Evolutionary conservation across 2,797 vertebrate species (phyloP).

Genomic region (Pangasius larnaudii): DNA sequence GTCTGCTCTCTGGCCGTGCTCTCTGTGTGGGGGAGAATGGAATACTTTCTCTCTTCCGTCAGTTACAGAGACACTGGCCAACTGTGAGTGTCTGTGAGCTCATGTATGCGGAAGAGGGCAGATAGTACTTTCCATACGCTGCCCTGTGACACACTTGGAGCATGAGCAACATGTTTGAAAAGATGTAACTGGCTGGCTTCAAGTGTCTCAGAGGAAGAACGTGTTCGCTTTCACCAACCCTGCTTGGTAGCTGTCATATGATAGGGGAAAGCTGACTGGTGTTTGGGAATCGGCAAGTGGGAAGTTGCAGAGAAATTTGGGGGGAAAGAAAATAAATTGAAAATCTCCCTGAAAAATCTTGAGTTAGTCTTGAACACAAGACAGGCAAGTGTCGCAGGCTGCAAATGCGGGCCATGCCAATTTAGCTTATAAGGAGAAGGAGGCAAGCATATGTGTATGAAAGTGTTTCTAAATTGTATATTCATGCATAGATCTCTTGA

Average conservation of each 20-base stretch:
- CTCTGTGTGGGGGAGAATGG: not conserved
- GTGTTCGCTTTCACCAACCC: not conserved
- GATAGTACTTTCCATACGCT: not conserved
- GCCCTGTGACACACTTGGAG: not conserved
- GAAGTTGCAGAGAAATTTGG: not conserved
- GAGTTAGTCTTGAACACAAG: not conserved
- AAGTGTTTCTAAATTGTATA: not conserved
- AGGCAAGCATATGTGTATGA: not conserved
- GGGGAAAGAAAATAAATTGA: not conserved
- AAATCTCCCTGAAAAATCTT: no score
- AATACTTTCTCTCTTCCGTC: not conserved
- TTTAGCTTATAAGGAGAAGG: not conserved
- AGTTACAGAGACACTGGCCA: not conserved
- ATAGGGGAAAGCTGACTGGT: not conserved
- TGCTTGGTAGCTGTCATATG: not conserved
- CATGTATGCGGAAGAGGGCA: not conserved
- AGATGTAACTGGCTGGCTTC: not conserved
- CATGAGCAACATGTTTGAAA: not conserved
- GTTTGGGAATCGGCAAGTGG: not conserved
- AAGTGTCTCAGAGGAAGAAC: not conserved
- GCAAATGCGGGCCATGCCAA: not conserved
- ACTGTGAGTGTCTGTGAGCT: not conserved
- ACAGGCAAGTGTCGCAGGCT: not conserved
- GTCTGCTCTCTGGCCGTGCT: not conserved
- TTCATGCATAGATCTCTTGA: not conserved